Conservation (phyloP, 2,113 vertebrate species). For the Nycticorax nycticorax region DNA sequence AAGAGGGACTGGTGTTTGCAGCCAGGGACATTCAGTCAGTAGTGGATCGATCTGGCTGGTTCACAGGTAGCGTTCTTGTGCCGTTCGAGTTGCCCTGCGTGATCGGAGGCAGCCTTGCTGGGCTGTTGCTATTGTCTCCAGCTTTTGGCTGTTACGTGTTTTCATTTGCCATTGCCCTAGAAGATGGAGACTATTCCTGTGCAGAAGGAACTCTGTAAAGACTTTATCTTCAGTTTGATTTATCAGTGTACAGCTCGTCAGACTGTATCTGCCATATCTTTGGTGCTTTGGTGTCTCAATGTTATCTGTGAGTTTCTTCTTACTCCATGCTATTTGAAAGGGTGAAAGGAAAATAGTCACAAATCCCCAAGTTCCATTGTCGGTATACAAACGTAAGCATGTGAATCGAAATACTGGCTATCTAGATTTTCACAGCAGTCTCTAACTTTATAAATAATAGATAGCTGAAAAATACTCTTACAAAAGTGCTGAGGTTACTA, state of each 20-base stretch:
- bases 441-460: neutral
- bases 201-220: neutral
- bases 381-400: neutral
- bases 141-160: neutral
- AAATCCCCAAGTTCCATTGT: neutral
- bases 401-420: neutral
- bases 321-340: neutral
- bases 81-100: accelerated
- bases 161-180: neutral
- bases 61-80: neutral
- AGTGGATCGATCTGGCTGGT: neutral
- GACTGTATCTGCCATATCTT: neutral
- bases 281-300: neutral
- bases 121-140: neutral
- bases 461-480: neutral
- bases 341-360: neutral
- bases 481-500: neutral
- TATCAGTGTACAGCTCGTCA: neutral
- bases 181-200: neutral
- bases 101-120: neutral
- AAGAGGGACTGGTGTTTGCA: neutral
- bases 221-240: neutral
- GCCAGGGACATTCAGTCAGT: accelerated
- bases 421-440: neutral
- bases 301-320: neutral